Conservation (phyloP, 1,140 invertebrate species). For the Drosophila murphyi region DNA sequence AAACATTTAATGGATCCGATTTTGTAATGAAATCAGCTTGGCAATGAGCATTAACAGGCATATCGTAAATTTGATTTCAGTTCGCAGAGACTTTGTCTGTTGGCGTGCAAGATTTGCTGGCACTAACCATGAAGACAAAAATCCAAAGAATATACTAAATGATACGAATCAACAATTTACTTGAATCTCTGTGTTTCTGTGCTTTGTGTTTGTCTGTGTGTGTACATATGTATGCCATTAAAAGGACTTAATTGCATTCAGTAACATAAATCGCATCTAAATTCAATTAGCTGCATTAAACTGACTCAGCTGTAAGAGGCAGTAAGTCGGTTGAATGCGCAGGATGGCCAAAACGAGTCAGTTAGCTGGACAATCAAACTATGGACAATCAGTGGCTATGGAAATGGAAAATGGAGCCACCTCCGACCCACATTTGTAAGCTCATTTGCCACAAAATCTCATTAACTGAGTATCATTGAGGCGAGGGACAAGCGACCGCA, state of each 20-base stretch:
- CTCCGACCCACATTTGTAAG: conserved; percentile 33
- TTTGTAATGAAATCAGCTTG: too few relatives aligned
- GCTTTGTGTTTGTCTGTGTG: neutral
- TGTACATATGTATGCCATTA: conserved; percentile 13
- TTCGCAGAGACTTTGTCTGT: too few relatives aligned
- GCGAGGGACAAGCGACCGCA: conserved; percentile 7
- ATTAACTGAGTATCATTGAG: conserved; percentile 25
- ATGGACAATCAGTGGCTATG: neutral
- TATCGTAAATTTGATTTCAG: too few relatives aligned
- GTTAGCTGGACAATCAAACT: too few relatives aligned
- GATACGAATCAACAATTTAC: conserved; percentile 25
- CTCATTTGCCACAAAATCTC: conserved; percentile 50
- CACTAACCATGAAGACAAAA: neutral
- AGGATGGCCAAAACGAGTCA: too few relatives aligned
- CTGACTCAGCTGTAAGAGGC: neutral
- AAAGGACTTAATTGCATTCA: conserved; percentile 44
- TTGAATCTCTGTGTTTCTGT: neutral
- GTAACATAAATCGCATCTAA: conserved; percentile 51
- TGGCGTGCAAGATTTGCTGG: too few relatives aligned
- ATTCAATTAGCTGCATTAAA: conserved; percentile 54
- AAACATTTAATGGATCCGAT: too few relatives aligned
- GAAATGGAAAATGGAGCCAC: conserved; percentile 5
- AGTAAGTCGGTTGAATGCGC: too few relatives aligned
- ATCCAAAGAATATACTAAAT: neutral
- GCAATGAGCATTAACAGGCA: too few relatives aligned